Evolutionary conservation across 2,888 invertebrate species (phyloP), one percentile per base, ranked within the genome.

Genomic region (Macrophya alboannulata): DNA sequence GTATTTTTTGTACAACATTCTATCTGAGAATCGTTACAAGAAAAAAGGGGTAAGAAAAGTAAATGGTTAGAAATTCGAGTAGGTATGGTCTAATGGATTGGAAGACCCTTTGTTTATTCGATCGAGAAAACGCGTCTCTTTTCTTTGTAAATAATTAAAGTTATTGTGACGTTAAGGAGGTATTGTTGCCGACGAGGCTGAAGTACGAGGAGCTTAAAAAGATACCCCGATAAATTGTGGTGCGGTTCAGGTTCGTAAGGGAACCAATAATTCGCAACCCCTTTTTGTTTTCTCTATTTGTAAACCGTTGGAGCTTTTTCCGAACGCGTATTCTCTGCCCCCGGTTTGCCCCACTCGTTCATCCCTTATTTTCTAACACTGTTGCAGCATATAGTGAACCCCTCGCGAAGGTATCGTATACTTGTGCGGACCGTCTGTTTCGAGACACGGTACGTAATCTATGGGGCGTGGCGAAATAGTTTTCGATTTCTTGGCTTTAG

Each of bases 391-490:
- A 71, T 71, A n/a, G 43, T 45, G 72, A 74, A 43, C 72, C 12
- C 72, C 72, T n/a, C 10, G 10, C 40, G 40, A 21, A 15, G 21
- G 43, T 81, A 81, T 81, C 81, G 62, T n/a, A n/a, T n/a, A n/a
- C n/a, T 59, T 81, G 81, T 81, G 81, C 43, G 40, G 4, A 17
- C 81, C 81, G 81, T 84, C 62, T 83, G 87, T 88, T 86, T 87
- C 88, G 89, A 88, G 88, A 89, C 88, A 89, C 88, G 88, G 88
- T 87, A 89, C 89, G 89, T 92, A 91, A 92, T 92, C 91, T 91
- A 91, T 89, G 89, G 90, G 90, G 91, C 90, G 91, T 91, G 90
- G 90, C 90, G 90, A 88, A 91, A 91, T 90, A 91, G 91, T 91
- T 91, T 91, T 90, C 91, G 91, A 91, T 92, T 91, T 90, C 90